Conservation (phyloP, 2,113 vertebrate species). For the Gallinago undulata region DNA sequence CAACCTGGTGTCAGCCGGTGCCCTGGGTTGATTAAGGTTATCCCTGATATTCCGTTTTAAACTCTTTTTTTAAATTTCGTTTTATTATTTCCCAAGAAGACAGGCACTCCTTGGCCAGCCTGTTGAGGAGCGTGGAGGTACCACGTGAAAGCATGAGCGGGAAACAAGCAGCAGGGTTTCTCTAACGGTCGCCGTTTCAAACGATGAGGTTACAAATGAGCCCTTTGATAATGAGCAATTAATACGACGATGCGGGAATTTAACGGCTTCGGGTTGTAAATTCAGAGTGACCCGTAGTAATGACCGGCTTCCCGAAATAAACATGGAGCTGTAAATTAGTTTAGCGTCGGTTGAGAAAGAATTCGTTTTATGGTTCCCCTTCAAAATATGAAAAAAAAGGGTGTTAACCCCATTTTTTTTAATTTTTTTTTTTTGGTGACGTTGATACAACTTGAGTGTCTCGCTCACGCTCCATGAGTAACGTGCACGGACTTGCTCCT, state of each 20-base stretch:
- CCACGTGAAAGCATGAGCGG: neutral
- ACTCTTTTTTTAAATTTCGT: neutral
- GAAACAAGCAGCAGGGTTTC: neutral
- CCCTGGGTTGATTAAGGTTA: neutral
- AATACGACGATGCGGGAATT: neutral
- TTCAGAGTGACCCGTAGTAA: neutral
- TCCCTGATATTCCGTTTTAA: neutral
- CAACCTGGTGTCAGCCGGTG: neutral
- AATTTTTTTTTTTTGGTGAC: neutral
- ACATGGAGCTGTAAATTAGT: neutral
- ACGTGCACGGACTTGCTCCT: rapidly evolving
- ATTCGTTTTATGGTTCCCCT: neutral
- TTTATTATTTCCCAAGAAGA: neutral
- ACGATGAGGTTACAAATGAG: neutral
- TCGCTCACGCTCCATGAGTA: neutral
- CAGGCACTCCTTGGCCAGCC: neutral
- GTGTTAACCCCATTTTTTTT: neutral
- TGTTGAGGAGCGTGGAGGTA: neutral
- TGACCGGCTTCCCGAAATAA: neutral
- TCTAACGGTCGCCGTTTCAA: neutral
- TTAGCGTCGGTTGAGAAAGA: neutral
- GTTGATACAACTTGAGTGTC: neutral
- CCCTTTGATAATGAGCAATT: neutral
- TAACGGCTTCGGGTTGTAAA: neutral
- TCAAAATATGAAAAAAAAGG: neutral